Conservation (phyloP, 2,888 invertebrate genomes). For the Ennomos erosarius region DNA sequence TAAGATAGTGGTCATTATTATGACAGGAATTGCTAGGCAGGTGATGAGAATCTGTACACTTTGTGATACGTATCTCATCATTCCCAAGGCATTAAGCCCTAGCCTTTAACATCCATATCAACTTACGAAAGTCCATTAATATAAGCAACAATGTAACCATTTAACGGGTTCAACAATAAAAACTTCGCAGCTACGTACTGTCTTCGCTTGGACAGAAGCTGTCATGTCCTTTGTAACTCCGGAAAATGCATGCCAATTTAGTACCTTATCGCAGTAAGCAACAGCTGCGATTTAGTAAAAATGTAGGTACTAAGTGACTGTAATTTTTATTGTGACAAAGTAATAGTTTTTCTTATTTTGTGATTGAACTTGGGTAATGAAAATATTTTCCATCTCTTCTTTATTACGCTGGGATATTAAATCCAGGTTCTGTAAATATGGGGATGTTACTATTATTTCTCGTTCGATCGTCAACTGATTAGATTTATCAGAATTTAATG, state of each 20-base stretch:
- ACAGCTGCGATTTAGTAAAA: too few species aligned
- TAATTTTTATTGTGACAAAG: constrained; percentile 12
- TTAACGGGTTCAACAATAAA: constrained; percentile 54
- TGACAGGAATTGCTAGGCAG: too few species aligned
- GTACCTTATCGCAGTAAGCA: constrained; percentile 6
- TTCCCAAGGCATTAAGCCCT: constrained; percentile 8
- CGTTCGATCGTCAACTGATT: not conserved
- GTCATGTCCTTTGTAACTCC: constrained; percentile 51
- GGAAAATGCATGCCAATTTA: not conserved
- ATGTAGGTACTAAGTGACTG: too few species aligned
- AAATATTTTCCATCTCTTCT: constrained; percentile 77
- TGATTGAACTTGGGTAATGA: constrained; percentile 65
- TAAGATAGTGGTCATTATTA: too few species aligned
- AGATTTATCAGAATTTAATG: too few species aligned
- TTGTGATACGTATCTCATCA: not conserved
- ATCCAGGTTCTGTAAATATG: constrained; percentile 66
- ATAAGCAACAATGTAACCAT: constrained; percentile 37
- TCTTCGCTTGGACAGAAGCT: constrained; percentile 51
- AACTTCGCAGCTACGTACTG: constrained; percentile 52
- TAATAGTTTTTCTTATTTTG: constrained; percentile 3
- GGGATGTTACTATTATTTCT: constrained; percentile 40
- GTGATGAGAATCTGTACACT: too few species aligned
- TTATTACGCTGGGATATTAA: constrained; percentile 75
- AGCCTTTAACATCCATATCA: constrained; percentile 15
- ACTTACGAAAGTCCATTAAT: constrained; percentile 23